These are phyloP conservation scores for Eupeodes luniger DNA, from an alignment of 2,888 invertebrate genomes.

Conservation along the genomic window DNA sequence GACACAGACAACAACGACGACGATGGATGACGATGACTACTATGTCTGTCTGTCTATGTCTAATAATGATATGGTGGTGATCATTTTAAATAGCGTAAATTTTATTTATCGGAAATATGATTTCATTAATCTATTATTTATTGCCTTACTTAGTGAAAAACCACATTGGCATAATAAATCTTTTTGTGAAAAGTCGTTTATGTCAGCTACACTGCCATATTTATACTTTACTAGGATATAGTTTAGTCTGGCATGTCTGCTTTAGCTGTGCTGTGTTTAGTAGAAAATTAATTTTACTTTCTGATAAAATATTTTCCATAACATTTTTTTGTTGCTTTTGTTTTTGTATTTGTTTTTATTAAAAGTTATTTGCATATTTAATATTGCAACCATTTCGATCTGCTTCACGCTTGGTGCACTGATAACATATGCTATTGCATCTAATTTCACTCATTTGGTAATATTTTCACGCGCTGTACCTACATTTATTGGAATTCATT, in stretches of 20 bases:
- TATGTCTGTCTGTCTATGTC: neutral
- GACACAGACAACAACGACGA: neutral
- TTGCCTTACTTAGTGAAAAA: constrained; percentile 47
- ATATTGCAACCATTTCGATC: constrained; percentile 34
- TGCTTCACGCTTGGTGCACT: constrained; percentile 16
- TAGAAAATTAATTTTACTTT: constrained; percentile 67
- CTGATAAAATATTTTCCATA: constrained; percentile 40
- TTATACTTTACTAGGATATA: too few relatives aligned
- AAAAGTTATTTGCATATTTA: constrained; percentile 35
- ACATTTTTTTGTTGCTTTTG: neutral
- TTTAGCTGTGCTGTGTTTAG: neutral
- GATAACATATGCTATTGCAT: constrained; percentile 59
- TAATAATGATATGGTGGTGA: neutral
- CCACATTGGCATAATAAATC: constrained; percentile 60
- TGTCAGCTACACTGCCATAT: constrained; percentile 7
- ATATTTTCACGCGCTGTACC: constrained; percentile 43
- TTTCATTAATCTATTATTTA: constrained; percentile 72
- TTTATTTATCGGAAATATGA: constrained; percentile 60
- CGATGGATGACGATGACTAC: neutral
- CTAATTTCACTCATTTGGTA: constrained; percentile 56
- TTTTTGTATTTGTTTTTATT: neutral
- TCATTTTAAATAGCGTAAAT: constrained; percentile 35
- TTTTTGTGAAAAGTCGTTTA: constrained; percentile 12
- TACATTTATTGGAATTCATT: neutral
- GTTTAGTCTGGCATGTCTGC: neutral